Base-by-base conservation (phyloP, 2,797 vertebrate genomes). In the Premnoplex brunnescens region DNA sequence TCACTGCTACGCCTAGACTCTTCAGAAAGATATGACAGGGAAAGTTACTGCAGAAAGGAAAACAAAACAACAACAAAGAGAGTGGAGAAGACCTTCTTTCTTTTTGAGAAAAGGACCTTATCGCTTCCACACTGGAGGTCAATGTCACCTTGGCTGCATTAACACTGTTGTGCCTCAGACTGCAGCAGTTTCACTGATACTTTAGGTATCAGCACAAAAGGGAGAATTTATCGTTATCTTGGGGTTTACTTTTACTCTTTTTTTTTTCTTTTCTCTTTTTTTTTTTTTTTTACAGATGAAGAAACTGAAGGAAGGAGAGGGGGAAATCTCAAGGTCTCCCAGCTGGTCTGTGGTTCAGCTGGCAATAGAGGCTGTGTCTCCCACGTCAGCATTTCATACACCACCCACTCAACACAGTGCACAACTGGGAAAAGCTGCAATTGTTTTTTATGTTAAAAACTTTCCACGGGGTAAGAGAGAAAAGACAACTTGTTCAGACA, bases 291-390 rank as follows among this genome's bases (percentile, higher is more conserved):
- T 73, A 75, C 23, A 83, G 43, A 89, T 71, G 55, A 60, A 79
- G 32, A 82, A 76, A 85, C 5, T 67, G 32, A 86, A 91, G 64
- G 34, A 86, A 81, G 52, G 52, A 73, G 19, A 91, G 12, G 12
- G 14, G 59, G 41, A 87, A 93, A 89, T 59, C 34, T 91, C 77
- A 75, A 71, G 90, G 96, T 96, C 93, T 91, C 32, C 84, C 96
- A 94, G 77, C 88, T 92, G 90, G 22, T 78, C 58, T 79, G 91
- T 37, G 67, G 71, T 63, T 94, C 63, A 93, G 74, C 77, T 89
- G 92, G 83, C 85, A 91, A 36, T 0, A 67, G 10, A 56, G 34
- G 32, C 67, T 74, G 16, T 1, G 1, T 76, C 84, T 95, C 86
- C 92, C 92, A 91, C 77, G 63, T 49, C 72, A 76, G 73, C 91